These are phyloP conservation scores for Zenarchopterus dispar DNA, from an alignment of 2,797 vertebrate genomes.

Conservation along the genomic window DNA sequence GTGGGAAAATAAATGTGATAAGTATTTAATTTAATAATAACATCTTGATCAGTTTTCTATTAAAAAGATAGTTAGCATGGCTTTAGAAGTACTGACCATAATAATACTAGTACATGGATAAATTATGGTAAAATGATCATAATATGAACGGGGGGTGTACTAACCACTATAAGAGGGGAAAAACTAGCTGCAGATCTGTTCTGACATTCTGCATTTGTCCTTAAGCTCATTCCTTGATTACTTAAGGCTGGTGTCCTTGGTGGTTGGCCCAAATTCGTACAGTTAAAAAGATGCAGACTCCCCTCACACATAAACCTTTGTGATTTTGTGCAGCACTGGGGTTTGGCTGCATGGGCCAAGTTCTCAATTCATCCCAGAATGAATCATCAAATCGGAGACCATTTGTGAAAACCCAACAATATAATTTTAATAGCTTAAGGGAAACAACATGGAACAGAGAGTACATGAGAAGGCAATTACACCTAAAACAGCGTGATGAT, in stretches of 20 bases:
- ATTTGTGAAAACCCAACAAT: constrained; percentile 46
- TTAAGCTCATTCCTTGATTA: constrained; percentile 25
- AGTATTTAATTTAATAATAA: no score
- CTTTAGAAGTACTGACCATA: no score
- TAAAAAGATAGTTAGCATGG: no score
- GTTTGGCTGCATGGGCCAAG: constrained; percentile 49
- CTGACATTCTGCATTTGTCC: no score
- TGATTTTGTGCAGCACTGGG: constrained; percentile 35
- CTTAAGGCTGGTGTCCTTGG: constrained; percentile 38
- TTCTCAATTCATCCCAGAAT: constrained; percentile 45
- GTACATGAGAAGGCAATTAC: constrained; percentile 31
- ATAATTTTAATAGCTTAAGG: constrained; percentile 39
- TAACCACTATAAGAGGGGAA: no score
- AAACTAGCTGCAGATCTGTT: no score
- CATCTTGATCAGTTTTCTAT: no score
- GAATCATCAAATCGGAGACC: constrained; percentile 47
- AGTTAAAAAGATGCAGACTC: constrained; percentile 33
- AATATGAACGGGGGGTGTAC: no score
- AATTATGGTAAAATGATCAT: no score
- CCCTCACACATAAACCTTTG: constrained; percentile 38
- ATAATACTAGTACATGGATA: no score
- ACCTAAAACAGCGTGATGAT: constrained; percentile 19
- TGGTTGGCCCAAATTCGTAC: constrained; percentile 17
- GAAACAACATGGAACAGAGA: constrained; percentile 29
- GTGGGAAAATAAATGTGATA: no score